Evolutionary conservation across 2,797 vertebrate genomes (phyloP).

Genomic region (Pelodytes ibericus): DNA sequence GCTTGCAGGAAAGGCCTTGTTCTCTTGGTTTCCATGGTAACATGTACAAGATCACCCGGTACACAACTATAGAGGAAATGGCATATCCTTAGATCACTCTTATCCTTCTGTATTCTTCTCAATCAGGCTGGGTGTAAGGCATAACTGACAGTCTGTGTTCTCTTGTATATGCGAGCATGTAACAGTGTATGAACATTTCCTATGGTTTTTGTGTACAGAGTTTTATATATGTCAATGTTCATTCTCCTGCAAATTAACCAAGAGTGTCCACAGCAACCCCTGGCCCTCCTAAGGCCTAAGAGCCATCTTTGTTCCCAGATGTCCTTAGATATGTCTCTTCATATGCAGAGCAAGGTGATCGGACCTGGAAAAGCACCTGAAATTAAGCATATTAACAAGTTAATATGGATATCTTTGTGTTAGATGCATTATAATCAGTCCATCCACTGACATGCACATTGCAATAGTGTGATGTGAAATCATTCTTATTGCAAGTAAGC

Average conservation of each 20-base stretch:
- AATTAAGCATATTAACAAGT: conserved; percentile 61
- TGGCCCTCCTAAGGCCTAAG: conserved; percentile 60
- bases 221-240: conserved; percentile 70
- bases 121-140: conserved; percentile 75
- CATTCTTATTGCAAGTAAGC: not conserved
- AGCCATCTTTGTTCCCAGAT: conserved; percentile 59
- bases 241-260: conserved; percentile 70
- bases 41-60: conserved; percentile 61
- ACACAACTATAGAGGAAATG: conserved; percentile 60
- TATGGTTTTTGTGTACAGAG: conserved; percentile 73
- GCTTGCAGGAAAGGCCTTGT: conserved; percentile 65
- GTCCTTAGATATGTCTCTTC: conserved; percentile 95
- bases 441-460: too few relatives aligned
- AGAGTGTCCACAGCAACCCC: conserved; percentile 63
- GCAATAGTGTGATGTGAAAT: not conserved
- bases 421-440: not conserved
- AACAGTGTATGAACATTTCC: conserved; percentile 64
- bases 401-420: conserved; percentile 39
- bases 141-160: conserved; percentile 75
- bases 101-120: conserved; percentile 70
- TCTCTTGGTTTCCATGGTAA: conserved; percentile 70
- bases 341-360: conserved; percentile 98
- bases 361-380: conserved; percentile 98
- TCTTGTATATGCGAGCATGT: conserved; percentile 74
- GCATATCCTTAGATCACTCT: conserved; percentile 16